Evolutionary conservation across 2,113 vertebrate species (phyloP).

Genomic region (Leptobrachium leishanense): DNA sequence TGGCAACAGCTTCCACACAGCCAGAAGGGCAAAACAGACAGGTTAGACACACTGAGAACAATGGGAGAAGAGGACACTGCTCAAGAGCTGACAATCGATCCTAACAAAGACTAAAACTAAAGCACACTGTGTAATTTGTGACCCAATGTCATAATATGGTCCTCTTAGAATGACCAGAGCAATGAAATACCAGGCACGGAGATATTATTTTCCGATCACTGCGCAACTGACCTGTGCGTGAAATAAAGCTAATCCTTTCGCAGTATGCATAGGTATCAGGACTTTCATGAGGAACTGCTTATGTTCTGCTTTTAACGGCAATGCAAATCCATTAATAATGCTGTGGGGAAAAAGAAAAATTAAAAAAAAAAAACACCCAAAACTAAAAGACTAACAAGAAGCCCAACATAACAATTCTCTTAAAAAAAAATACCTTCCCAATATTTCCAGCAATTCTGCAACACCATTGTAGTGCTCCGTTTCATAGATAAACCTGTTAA

Average conservation of each 20-base stretch:
- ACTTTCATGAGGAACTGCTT: constrained; percentile 99
- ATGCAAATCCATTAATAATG: constrained; percentile 98
- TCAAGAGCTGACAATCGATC: too few species aligned
- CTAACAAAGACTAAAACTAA: too few species aligned
- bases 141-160: too few species aligned
- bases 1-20: too few species aligned
- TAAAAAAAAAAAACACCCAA: not conserved
- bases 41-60: too few species aligned
- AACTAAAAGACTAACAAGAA: not conserved
- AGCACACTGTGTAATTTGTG: too few species aligned
- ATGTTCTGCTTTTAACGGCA: constrained; percentile 97
- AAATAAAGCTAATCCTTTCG: constrained; percentile 91
- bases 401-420: too few species aligned
- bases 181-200: not conserved
- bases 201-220: too few species aligned
- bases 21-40: too few species aligned
- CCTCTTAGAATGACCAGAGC: too few species aligned
- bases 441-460: constrained; percentile 80
- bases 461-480: constrained; percentile 84
- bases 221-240: constrained; percentile 87
- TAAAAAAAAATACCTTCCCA: constrained; percentile 72
- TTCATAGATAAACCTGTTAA: constrained; percentile 81
- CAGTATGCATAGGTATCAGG: constrained; percentile 96
- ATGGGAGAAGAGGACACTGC: too few species aligned
- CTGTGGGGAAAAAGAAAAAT: constrained; percentile 68